These are phyloP conservation scores for Rotaria magnacalcarata DNA, from an alignment of 2,888 invertebrate genomes.

Conservation along the genomic window DNA sequence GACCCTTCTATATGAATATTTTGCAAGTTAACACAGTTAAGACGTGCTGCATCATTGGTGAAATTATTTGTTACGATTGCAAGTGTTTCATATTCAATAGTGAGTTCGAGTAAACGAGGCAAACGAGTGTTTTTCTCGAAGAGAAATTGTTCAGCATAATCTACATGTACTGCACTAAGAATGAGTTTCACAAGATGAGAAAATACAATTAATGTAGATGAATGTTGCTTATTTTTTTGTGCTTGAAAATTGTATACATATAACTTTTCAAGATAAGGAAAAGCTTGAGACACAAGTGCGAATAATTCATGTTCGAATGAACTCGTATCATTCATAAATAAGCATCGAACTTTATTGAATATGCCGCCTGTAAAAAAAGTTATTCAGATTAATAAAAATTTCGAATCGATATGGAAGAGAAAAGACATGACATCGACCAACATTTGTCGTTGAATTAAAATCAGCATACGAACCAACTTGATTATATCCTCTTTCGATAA, in stretches of 20 bases:
- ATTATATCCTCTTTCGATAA: not conserved
- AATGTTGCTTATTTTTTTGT: not conserved
- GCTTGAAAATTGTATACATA: not conserved
- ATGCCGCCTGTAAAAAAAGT: not conserved
- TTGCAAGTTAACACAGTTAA: not conserved
- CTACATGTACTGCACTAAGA: not conserved
- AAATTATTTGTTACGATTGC: not conserved
- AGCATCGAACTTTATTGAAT: not conserved
- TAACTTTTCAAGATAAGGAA: not conserved
- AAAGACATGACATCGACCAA: not conserved
- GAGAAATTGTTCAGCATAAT: slow-evolving; percentile 14
- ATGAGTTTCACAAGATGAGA: not conserved
- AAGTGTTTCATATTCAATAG: not conserved
- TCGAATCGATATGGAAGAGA: slow-evolving; percentile 1
- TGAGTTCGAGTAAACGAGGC: not conserved
- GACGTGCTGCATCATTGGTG: not conserved
- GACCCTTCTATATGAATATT: not conserved
- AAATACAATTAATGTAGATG: not conserved
- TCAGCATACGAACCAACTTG: not conserved
- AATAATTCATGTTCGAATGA: not conserved
- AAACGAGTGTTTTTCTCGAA: not conserved
- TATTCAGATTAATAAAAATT: not conserved
- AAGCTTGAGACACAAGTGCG: not conserved
- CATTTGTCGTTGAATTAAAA: not conserved
- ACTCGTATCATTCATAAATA: not conserved